Evolutionary conservation across 2,113 vertebrate genomes (phyloP).

Genomic region (Euleptes europaea): DNA sequence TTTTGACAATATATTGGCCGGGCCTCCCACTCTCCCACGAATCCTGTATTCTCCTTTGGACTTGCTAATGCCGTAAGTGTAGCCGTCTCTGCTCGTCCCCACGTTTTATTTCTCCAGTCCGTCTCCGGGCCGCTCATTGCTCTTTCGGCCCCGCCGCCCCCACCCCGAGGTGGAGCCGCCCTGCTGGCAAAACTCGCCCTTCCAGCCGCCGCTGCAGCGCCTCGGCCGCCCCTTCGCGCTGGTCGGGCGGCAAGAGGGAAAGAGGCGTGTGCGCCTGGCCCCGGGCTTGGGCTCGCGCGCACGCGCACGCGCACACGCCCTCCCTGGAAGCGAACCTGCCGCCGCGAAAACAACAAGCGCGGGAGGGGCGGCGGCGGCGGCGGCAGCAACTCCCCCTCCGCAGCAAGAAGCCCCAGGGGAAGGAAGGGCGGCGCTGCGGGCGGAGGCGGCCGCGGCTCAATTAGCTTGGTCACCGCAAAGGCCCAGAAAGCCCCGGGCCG

Average conservation of each 20-base stretch:
- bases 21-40: too few species aligned
- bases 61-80: too few species aligned
- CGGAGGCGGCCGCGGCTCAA: conserved; percentile 15
- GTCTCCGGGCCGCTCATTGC: too few species aligned
- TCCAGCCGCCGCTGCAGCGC: conserved; percentile 52
- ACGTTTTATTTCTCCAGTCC: too few species aligned
- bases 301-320: not conserved
- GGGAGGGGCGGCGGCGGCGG: conserved; percentile 48
- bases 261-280: conserved; percentile 60
- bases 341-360: conserved; percentile 52
- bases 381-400: conserved; percentile 9
- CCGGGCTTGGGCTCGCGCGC: conserved; percentile 11
- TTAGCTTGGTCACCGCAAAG: conserved; percentile 51
- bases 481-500: not conserved
- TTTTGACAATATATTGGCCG: too few species aligned
- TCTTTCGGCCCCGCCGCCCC: too few species aligned
- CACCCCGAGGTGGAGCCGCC: conserved; percentile 39
- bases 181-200: conserved; percentile 55
- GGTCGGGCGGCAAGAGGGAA: conserved; percentile 40
- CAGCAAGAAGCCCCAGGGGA: conserved; percentile 61
- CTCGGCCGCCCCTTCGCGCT: conserved; percentile 3
- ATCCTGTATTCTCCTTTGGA: too few species aligned
- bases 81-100: too few species aligned
- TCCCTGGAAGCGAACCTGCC: conserved; percentile 41
- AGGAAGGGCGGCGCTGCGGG: conserved; percentile 74